phyloP scores from a whole-genome alignment of 1,140 invertebrate species.

The Littorina saxatilis region DNA sequence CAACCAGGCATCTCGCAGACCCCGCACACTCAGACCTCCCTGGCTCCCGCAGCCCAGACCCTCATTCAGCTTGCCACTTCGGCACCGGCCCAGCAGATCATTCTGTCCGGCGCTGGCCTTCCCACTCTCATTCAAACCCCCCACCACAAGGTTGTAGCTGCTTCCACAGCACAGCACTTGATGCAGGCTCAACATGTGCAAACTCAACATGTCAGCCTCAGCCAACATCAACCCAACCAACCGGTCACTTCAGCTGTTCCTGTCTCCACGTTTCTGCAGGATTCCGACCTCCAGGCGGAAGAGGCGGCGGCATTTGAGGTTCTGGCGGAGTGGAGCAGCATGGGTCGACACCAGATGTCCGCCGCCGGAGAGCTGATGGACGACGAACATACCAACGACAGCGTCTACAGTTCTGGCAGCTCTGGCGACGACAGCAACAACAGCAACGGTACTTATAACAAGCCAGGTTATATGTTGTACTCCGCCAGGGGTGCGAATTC shows the following conservation, averaged over 20 bases:
- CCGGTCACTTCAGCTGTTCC: background rate
- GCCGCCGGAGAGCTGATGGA: background rate
- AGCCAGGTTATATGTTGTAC: constrained; percentile 1
- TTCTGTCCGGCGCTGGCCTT: background rate
- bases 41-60: constrained; percentile 28
- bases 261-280: constrained; percentile 4
- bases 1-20: background rate
- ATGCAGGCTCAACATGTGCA: background rate
- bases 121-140: background rate
- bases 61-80: constrained; percentile 30
- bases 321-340: constrained; percentile 67
- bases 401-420: constrained; percentile 16
- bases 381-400: constrained; percentile 24
- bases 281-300: constrained; percentile 28
- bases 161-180: too few relatives aligned
- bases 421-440: constrained; percentile 4
- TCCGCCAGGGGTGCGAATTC: too few relatives aligned
- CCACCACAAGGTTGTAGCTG: background rate
- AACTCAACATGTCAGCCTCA: background rate
- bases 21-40: background rate
- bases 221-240: background rate
- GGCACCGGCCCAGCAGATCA: background rate
- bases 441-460: constrained; percentile 23
- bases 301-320: constrained; percentile 63
- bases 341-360: constrained; percentile 6